Evolutionary conservation across 2,113 vertebrate genomes (phyloP).

Genomic region (Paraplagusia blochii): DNA sequence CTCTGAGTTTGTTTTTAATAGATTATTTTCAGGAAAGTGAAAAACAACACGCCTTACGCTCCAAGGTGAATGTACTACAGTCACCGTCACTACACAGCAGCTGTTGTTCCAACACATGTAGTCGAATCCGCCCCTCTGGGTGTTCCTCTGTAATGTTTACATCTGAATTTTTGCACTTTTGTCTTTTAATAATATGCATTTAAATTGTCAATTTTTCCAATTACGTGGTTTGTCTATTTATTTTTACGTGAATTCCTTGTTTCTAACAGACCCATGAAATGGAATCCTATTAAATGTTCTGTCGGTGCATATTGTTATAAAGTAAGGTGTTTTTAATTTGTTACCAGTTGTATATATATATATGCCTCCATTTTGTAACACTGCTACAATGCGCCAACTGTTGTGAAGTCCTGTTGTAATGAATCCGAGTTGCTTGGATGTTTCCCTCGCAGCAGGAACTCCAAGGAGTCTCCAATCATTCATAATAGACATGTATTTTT

Average conservation of each 20-base stretch:
- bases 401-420: conserved; percentile 5
- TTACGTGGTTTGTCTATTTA: conserved; percentile 3
- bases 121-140: background rate
- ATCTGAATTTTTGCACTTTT: conserved; percentile 53
- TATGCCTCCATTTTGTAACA: background rate
- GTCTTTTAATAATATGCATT: conserved; percentile 34
- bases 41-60: background rate
- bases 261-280: background rate
- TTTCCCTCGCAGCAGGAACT: conserved; percentile 7
- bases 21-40: conserved; percentile 7
- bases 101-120: conserved; percentile 5
- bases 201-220: conserved; percentile 6
- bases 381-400: conserved; percentile 4
- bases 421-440: conserved; percentile 18
- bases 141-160: conserved; percentile 19
- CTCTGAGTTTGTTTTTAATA: background rate
- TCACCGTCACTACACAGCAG: conserved; percentile 6
- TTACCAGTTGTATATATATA: background rate
- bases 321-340: background rate
- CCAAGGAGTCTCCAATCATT: conserved; percentile 36
- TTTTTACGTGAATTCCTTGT: background rate
- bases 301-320: conserved; percentile 1
- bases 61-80: background rate
- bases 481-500: conserved; percentile 22
- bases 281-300: conserved; percentile 6